phyloP scores from a whole-genome alignment of 2,797 vertebrate genomes.

The Clarias fuscus region DNA sequence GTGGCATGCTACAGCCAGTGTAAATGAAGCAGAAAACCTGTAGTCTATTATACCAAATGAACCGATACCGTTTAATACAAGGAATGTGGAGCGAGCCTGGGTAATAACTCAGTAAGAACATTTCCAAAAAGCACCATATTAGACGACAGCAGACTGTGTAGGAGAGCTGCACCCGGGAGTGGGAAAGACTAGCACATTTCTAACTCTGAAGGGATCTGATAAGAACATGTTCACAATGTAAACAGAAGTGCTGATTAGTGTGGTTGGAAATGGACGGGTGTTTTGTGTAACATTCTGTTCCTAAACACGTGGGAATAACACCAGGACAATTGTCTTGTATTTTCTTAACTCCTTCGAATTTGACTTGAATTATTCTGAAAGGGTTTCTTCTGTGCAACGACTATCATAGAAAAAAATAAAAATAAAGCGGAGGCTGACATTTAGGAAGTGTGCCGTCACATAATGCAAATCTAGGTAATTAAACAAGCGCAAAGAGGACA shows the following conservation, averaged over 20 bases:
- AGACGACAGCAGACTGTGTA: slow-evolving; percentile 13
- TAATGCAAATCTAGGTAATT: slow-evolving; percentile 17
- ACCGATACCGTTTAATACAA: slow-evolving; percentile 20
- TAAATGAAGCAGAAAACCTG: slow-evolving; percentile 8
- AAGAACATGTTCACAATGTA: slow-evolving; percentile 17
- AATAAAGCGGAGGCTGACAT: neutral
- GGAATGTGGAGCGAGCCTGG: slow-evolving; percentile 19
- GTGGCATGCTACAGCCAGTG: neutral
- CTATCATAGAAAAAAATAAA: neutral
- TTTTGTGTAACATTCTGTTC: slow-evolving; percentile 26
- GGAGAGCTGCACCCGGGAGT: slow-evolving; percentile 7
- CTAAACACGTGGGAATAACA: slow-evolving; percentile 9
- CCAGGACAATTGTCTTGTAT: neutral
- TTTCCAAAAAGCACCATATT: neutral
- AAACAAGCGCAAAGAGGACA: slow-evolving; percentile 22
- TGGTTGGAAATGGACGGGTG: neutral
- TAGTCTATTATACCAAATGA: slow-evolving; percentile 13
- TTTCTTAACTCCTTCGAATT: slow-evolving; percentile 20
- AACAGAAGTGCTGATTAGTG: slow-evolving; percentile 28
- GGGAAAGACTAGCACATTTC: slow-evolving; percentile 7
- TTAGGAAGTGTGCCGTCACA: slow-evolving; percentile 1
- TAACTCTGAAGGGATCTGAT: slow-evolving; percentile 22
- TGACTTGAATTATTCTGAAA: slow-evolving; percentile 14
- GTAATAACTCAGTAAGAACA: neutral
- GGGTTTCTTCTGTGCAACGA: neutral